Evolutionary conservation across 2,888 invertebrate genomes (phyloP), one percentile per base, ranked within the genome.

Genomic region (Ametastegia equiseti): DNA sequence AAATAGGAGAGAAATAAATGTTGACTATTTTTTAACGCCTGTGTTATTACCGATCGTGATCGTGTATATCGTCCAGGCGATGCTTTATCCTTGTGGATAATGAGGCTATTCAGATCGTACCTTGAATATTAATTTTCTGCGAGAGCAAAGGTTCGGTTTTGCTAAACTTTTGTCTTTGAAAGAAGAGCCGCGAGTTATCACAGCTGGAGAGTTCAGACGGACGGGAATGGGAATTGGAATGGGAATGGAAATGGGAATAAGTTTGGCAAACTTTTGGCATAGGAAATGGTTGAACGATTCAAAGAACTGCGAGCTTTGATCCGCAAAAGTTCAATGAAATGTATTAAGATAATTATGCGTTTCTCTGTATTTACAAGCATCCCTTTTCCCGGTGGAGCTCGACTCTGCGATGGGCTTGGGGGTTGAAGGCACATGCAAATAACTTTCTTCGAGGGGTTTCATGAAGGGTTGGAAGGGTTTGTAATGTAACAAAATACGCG

Each of bases 1-100:
- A 89, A 89, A 89, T 88, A 89, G 89, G 88, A 88, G 87, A 89
- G 88, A 87, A 87, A 86, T 88, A 88, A 89, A 89, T 89, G 50
- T 7, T 54, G 50, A 36, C 54, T 54, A 23, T 2, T 36, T 75
- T 75, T 54, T 36, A 36, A 54, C 75, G 75, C 23, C 50, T 27
- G 33, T n/a, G n/a, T 23, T 19, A 54, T 54, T 4, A 50, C 19
- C 19, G n/a, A 75, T 15, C 5, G 42, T 9, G 42, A 42, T 5
- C 42, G 42, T 6, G 42, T 42, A 9, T 42, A 5, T 27, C 13
- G 30, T 15, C 15, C 13, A 30, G 60, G 13, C 60, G 30, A 60
- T 60, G 27, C 27, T 15, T 36, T 1, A n/a, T 36, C 30, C 33
- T 15, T 2, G 19, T 36, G 19, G 4, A 65, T 65, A 3, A 23